Evolutionary conservation across 2,888 invertebrate genomes (phyloP).

Genomic region (Pyrrhia umbra): DNA sequence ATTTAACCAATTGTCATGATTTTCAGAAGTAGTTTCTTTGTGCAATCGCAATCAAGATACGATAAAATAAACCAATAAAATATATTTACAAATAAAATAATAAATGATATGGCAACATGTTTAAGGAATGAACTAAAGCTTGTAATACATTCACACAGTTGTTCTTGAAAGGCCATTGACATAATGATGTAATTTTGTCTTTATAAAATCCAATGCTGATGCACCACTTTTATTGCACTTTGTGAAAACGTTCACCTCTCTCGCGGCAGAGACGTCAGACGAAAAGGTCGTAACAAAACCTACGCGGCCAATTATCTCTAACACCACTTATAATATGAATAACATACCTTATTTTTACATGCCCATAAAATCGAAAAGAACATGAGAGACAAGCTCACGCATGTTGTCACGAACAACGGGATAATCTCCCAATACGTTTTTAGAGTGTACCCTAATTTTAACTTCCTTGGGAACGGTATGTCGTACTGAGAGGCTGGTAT

Average conservation of each 20-base stretch:
- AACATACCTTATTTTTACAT: slow-evolving; percentile 75
- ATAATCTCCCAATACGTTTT: slow-evolving; percentile 79
- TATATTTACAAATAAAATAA: no score
- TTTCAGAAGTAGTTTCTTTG: no score
- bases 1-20: no score
- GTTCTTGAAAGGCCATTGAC: no score
- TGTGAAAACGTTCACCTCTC: not conserved
- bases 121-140: no score
- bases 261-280: not conserved
- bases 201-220: no score
- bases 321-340: not conserved
- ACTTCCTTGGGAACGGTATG: slow-evolving; percentile 67
- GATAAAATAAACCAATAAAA: no score
- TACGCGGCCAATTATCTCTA: not conserved
- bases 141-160: no score
- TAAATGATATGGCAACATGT: no score
- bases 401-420: slow-evolving; percentile 74
- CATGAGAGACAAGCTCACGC: slow-evolving; percentile 60
- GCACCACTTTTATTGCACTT: not conserved
- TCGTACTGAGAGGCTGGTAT: slow-evolving; percentile 82
- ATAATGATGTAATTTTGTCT: no score
- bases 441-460: slow-evolving; percentile 68
- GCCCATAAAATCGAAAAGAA: slow-evolving; percentile 69
- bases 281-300: not conserved
- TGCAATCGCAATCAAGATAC: no score